Percentiles rank a stretch among this genome's conserved stretches.
Evolutionary conservation across 1,140 invertebrate species (phyloP).

Genomic region (Onthophagus taurus): DNA sequence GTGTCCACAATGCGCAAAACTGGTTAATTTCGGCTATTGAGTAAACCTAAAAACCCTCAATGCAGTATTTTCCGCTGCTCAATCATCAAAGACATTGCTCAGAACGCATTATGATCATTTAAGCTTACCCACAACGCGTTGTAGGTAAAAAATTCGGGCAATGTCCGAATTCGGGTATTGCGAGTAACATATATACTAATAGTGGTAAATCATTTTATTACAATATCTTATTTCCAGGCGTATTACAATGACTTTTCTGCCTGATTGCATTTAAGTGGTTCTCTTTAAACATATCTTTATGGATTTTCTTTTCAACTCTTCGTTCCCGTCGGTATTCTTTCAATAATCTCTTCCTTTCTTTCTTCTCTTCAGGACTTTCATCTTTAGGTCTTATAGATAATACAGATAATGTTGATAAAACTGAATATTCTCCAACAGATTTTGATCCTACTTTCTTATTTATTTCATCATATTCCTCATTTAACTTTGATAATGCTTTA

Average conservation of each 20-base stretch:
- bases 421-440: constrained; percentile 51
- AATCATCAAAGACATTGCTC: no score
- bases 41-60: no score
- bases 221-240: constrained; percentile 11
- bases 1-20: no score
- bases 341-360: constrained; percentile 67
- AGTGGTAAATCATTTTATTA: no score
- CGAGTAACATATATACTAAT: no score
- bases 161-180: no score
- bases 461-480: no score
- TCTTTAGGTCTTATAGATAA: constrained; percentile 68
- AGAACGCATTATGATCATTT: no score
- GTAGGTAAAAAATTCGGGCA: no score
- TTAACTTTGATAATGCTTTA: constrained; percentile 56
- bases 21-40: no score
- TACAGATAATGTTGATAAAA: constrained; percentile 57
- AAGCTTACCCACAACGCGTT: no score
- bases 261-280: constrained; percentile 62
- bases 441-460: constrained; percentile 43
- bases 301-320: constrained; percentile 78
- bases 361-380: constrained; percentile 76
- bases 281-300: constrained; percentile 76
- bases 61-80: no score
- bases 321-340: constrained; percentile 78
- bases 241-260: constrained; percentile 6